Percentiles rank a stretch among this genome's conserved stretches.
These are phyloP conservation scores for Drosophila stalkeri DNA, from an alignment of 2,888 invertebrate species.

Conservation along the genomic window DNA sequence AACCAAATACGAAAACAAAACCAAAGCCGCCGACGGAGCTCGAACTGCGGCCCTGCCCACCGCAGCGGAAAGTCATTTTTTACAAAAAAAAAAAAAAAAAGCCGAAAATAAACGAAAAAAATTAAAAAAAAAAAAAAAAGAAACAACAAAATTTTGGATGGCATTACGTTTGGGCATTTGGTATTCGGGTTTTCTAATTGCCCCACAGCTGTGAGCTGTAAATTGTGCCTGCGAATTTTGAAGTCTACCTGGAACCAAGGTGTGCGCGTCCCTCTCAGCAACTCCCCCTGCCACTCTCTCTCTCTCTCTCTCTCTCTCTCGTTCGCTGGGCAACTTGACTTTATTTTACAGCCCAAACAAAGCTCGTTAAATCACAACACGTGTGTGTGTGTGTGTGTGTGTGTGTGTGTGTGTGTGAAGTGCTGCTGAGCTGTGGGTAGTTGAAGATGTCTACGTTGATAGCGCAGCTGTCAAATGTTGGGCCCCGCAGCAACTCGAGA, in stretches of 20 bases:
- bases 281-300: background rate
- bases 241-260: conserved; percentile 39
- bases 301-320: background rate
- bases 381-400: conserved; percentile 4
- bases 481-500: conserved; percentile 7
- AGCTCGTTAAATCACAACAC: conserved; percentile 48
- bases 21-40: conserved; percentile 46
- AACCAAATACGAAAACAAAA: conserved; percentile 31
- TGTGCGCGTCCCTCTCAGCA: background rate
- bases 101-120: conserved; percentile 2
- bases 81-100: conserved; percentile 17
- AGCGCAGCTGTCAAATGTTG: conserved; percentile 46
- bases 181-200: conserved; percentile 59
- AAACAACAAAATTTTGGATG: conserved; percentile 28
- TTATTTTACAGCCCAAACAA: conserved; percentile 50
- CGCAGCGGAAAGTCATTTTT: conserved; percentile 77
- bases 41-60: conserved; percentile 53
- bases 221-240: conserved; percentile 40
- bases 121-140: conserved; percentile 25
- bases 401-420: conserved; percentile 21
- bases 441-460: conserved; percentile 59
- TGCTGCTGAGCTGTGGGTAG: conserved; percentile 45
- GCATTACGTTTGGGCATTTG: conserved; percentile 31
- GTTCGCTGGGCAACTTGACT: conserved; percentile 45
- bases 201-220: conserved; percentile 44